These are phyloP conservation scores for Hippoglossus stenolepis DNA, from an alignment of 2,113 vertebrate species.

Conservation along the genomic window DNA sequence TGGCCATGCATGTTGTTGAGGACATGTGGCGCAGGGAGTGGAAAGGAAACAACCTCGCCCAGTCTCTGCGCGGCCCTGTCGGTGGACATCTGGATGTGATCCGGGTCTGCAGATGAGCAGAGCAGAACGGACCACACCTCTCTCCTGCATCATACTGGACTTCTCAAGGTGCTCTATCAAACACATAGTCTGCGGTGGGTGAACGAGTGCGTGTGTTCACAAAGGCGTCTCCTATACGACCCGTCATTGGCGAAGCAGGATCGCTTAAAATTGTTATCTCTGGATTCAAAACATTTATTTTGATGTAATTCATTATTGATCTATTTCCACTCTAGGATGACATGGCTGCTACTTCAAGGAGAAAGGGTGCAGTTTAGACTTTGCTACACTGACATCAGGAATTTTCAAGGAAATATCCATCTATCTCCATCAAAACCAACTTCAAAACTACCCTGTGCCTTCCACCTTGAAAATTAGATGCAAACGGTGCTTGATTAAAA, in stretches of 20 bases:
- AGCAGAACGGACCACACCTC: conserved; percentile 61
- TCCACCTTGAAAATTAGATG: not conserved
- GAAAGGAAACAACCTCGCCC: conserved; percentile 61
- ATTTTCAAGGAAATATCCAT: no score
- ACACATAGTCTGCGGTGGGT: not conserved
- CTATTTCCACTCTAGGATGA: no score
- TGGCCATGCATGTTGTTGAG: conserved; percentile 42
- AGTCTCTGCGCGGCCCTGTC: conserved; percentile 43
- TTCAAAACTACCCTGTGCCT: not conserved
- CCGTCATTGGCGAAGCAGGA: no score
- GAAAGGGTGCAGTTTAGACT: no score
- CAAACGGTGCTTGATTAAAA: not conserved
- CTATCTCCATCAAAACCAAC: not conserved
- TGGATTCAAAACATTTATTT: no score
- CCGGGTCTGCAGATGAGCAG: conserved; percentile 63
- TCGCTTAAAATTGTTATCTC: not conserved
- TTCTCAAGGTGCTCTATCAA: not conserved
- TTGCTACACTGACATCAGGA: no score
- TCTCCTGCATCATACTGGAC: conserved; percentile 2
- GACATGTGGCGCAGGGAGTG: conserved; percentile 59
- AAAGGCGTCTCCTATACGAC: no score
- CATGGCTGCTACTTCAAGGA: no score
- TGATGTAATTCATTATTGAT: no score
- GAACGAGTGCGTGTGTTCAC: no score
- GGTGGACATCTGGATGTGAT: conserved; percentile 79